Conservation (phyloP, 2,888 invertebrate species). For the Zygogramma bicolorata region DNA sequence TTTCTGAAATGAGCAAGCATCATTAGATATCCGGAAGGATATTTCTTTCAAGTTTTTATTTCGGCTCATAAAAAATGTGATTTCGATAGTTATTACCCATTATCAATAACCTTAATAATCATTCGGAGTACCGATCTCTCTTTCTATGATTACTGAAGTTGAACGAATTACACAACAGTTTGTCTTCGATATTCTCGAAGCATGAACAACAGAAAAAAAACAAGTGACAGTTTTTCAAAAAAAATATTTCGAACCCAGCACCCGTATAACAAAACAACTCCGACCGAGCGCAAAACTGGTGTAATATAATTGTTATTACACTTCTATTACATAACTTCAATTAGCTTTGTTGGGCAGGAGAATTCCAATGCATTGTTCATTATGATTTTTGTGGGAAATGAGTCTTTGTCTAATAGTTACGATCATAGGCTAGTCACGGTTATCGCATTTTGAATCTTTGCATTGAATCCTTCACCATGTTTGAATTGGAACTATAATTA, state of each 20-base stretch:
- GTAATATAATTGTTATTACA: constrained; percentile 12
- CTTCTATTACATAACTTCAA: constrained; percentile 21
- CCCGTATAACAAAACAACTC: background rate
- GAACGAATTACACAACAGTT: background rate
- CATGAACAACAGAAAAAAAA: background rate
- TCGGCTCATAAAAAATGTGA: background rate
- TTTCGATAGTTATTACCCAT: background rate
- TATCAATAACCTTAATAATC: background rate
- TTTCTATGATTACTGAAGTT: background rate
- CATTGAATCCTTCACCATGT: background rate
- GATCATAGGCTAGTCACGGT: background rate
- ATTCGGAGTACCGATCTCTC: background rate
- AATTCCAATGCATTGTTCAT: constrained; percentile 12
- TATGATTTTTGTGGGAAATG: constrained; percentile 14
- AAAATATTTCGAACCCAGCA: background rate
- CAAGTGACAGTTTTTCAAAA: background rate
- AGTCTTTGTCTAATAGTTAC: background rate
- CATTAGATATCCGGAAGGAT: no score
- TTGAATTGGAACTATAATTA: background rate
- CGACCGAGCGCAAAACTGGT: background rate
- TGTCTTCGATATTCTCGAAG: background rate
- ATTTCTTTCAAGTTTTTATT: background rate
- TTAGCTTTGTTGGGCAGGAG: constrained; percentile 15
- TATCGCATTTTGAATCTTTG: background rate
- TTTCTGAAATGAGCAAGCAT: background rate